phyloP scores from a whole-genome alignment of 2,888 invertebrate genomes.

The Drosophila diplacantha region DNA sequence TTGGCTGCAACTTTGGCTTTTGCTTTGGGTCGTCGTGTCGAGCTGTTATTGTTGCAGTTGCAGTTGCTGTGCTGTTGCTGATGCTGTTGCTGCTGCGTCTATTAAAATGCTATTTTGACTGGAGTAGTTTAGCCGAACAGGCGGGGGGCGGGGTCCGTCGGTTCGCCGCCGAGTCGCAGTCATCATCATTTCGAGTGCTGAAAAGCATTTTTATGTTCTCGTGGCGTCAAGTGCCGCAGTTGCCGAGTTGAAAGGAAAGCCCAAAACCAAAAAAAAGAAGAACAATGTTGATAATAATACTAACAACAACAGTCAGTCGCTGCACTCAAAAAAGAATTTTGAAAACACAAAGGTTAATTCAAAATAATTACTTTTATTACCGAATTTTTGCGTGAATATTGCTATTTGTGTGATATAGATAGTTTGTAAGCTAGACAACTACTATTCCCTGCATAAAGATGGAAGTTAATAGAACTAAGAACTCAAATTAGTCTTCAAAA shows the following conservation, averaged over 20 bases:
- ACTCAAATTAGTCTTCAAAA: too few relatives aligned
- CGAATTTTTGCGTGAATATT: background rate
- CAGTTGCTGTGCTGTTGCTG: slow-evolving; percentile 17
- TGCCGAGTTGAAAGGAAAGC: slow-evolving; percentile 18
- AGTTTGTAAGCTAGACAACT: too few relatives aligned
- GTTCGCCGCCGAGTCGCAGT: slow-evolving; percentile 30
- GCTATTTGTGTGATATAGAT: too few relatives aligned
- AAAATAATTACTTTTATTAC: background rate
- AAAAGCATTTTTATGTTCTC: slow-evolving; percentile 73
- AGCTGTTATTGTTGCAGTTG: slow-evolving; percentile 30
- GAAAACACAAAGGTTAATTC: background rate
- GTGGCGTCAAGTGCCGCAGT: slow-evolving; percentile 70
- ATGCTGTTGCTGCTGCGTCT: slow-evolving; percentile 45
- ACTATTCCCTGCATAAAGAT: too few relatives aligned
- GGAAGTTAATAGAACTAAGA: too few relatives aligned
- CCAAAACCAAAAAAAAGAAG: slow-evolving; percentile 51
- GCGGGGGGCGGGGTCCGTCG: slow-evolving; percentile 27
- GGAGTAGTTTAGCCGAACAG: slow-evolving; percentile 68
- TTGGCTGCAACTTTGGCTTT: slow-evolving; percentile 39
- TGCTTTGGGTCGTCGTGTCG: slow-evolving; percentile 63
- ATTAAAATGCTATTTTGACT: slow-evolving; percentile 72
- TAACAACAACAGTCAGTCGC: slow-evolving; percentile 57
- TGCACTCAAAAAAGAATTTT: slow-evolving; percentile 1
- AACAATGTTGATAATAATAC: slow-evolving; percentile 71
- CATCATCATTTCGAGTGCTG: slow-evolving; percentile 67